Percentiles rank a stretch among this genome's conserved stretches.
phyloP scores from a whole-genome alignment of 2,797 vertebrate species.

The Cossypha caffra region DNA sequence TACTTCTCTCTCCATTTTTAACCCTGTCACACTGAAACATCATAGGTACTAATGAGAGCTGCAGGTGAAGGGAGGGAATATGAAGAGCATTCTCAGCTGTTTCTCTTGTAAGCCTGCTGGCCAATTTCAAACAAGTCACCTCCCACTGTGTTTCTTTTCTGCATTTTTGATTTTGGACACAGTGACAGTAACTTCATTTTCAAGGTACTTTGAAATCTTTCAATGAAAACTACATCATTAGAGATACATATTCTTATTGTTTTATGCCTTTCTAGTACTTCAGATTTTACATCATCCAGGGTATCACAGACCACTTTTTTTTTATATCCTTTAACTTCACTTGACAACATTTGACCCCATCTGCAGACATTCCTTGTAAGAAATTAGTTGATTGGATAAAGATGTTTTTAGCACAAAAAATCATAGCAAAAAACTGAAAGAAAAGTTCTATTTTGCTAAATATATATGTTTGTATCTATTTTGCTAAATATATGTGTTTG shows the following conservation, averaged over 20 bases:
- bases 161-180: background rate
- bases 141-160: background rate
- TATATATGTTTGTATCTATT: background rate
- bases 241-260: background rate
- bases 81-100: background rate
- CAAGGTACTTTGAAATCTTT: background rate
- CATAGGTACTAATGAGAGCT: background rate
- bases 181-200: background rate
- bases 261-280: background rate
- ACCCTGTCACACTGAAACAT: background rate
- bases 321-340: background rate
- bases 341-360: background rate
- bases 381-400: background rate
- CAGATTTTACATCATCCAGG: background rate
- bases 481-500: background rate
- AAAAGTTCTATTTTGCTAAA: background rate
- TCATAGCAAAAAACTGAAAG: background rate
- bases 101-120: background rate
- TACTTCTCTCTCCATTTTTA: background rate
- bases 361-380: background rate
- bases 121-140: background rate
- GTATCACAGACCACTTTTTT: background rate
- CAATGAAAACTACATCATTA: background rate
- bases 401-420: background rate
- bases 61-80: background rate